Percentiles rank a stretch among this genome's conserved stretches.
These are phyloP conservation scores for Zoroaster sp. DNA, from an alignment of 53 echinoderm and acorn worm genomes.

Conservation along the genomic window DNA sequence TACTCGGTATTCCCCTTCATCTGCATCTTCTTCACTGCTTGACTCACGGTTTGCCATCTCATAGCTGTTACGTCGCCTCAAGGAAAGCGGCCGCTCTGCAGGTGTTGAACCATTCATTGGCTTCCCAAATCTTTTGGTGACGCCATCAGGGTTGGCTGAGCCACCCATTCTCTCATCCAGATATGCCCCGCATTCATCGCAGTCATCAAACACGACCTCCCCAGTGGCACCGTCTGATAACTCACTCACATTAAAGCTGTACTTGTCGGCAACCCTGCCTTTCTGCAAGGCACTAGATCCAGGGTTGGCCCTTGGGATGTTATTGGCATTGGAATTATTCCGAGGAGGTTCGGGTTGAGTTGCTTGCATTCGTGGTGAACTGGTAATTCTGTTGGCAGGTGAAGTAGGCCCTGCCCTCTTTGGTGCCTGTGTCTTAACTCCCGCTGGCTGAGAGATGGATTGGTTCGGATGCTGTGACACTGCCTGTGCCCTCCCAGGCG, in stretches of 20 bases:
- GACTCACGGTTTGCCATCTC: constrained; percentile 92
- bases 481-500: constrained; percentile 42
- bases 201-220: constrained; percentile 94
- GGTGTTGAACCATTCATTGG: constrained; percentile 27
- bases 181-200: constrained; percentile 92
- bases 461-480: constrained; percentile 6
- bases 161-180: constrained; percentile 71
- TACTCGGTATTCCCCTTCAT: constrained; percentile 57
- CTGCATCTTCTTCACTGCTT: constrained; percentile 79
- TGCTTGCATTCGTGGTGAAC: constrained; percentile 37
- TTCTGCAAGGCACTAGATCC: constrained; percentile 69
- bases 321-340: constrained; percentile 95
- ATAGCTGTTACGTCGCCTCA: constrained; percentile 91
- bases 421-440: constrained; percentile 13
- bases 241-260: constrained; percentile 74
- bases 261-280: constrained; percentile 43
- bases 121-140: neutral
- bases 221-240: constrained; percentile 72
- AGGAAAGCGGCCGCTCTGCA: constrained; percentile 37
- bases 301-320: constrained; percentile 58
- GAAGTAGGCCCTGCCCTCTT: constrained; percentile 27
- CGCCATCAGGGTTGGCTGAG: neutral
- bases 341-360: constrained; percentile 67
- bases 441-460: neutral
- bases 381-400: constrained; percentile 23